A percentile compares a stretch with the other conserved stretches of the same genome.
Evolutionary conservation across 2,888 invertebrate genomes (phyloP).

Genomic region (Nemurella pictetii): DNA sequence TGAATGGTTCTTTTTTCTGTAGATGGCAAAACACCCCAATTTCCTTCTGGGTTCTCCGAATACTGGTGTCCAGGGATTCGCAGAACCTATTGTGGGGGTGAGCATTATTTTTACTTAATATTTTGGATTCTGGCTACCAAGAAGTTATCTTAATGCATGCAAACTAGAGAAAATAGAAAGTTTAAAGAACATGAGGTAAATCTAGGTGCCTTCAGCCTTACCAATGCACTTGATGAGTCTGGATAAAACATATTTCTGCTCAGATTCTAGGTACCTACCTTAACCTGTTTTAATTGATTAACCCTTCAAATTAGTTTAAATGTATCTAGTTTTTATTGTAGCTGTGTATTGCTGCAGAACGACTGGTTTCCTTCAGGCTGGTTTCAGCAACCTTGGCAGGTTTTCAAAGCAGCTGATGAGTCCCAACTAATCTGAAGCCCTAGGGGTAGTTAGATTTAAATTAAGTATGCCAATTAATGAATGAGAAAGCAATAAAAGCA

Average conservation of each 20-base stretch:
- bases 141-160: neutral
- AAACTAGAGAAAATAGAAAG: neutral
- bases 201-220: neutral
- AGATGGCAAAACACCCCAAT: neutral
- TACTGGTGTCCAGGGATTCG: neutral
- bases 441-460: too few species aligned
- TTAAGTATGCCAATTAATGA: too few species aligned
- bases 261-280: neutral
- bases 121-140: neutral
- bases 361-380: too few species aligned
- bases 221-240: neutral
- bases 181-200: neutral
- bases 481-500: too few species aligned
- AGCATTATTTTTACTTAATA: too few species aligned
- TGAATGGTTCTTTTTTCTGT: neutral
- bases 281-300: too few species aligned
- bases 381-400: too few species aligned
- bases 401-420: too few species aligned
- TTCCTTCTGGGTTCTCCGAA: neutral
- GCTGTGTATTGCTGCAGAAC: too few species aligned
- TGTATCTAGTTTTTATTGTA: too few species aligned
- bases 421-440: too few species aligned
- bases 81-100: slow-evolving; percentile 21
- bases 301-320: too few species aligned
- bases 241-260: neutral